Percentiles rank a stretch among this genome's conserved stretches.
These are phyloP conservation scores for Melanostigma gelatinosum DNA, from an alignment of 2,113 vertebrate species.

Conservation along the genomic window DNA sequence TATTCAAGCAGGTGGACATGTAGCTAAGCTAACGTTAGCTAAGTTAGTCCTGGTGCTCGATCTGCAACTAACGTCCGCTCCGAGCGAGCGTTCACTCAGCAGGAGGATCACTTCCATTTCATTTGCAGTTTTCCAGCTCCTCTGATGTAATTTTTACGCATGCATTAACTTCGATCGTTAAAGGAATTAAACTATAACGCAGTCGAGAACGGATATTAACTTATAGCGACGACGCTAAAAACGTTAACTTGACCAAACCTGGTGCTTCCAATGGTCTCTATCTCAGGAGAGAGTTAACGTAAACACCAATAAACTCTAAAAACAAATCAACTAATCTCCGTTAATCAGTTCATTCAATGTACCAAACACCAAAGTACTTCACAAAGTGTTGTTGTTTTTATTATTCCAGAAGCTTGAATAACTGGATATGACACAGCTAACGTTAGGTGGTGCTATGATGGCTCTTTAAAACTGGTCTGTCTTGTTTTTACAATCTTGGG, in stretches of 20 bases:
- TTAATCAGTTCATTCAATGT: background rate
- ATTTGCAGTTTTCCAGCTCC: background rate
- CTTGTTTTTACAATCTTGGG: background rate
- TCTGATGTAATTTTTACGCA: background rate
- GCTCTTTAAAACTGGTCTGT: constrained; percentile 14
- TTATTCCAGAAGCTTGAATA: constrained; percentile 23
- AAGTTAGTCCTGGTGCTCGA: constrained; percentile 25
- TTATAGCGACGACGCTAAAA: background rate
- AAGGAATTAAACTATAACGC: background rate
- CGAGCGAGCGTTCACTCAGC: background rate
- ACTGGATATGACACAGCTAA: constrained; percentile 57
- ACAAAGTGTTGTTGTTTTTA: constrained; percentile 32
- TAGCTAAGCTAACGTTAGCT: constrained; percentile 55
- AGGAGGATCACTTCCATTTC: constrained; percentile 26
- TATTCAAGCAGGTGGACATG: constrained; percentile 45
- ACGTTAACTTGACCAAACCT: background rate
- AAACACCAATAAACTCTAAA: background rate
- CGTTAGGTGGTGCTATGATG: constrained; percentile 72
- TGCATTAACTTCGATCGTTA: background rate
- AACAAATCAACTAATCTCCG: background rate
- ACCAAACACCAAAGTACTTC: background rate
- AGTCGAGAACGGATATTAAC: constrained; percentile 3
- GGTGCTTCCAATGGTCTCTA: background rate
- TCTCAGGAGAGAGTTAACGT: background rate
- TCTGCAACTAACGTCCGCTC: constrained; percentile 27